A percentile compares a stretch with the other conserved stretches of the same genome.
Evolutionary conservation across 2,888 invertebrate genomes (phyloP).

Genomic region (Polymixis flavicincta): DNA sequence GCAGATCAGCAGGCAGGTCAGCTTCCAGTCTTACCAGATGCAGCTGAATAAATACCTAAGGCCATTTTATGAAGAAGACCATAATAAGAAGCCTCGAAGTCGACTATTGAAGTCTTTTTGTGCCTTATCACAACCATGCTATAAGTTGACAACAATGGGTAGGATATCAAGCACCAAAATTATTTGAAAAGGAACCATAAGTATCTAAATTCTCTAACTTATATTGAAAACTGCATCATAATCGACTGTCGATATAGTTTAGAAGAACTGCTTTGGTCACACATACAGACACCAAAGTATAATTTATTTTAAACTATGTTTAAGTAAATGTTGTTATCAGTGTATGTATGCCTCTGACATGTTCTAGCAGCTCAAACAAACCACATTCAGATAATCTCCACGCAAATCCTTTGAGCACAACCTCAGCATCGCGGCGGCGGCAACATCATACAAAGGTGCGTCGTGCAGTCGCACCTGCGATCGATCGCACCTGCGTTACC

Average conservation of each 20-base stretch:
- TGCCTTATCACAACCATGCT: background rate
- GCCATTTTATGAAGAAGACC: background rate
- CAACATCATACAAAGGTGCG: conserved; percentile 44
- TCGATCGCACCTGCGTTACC: conserved; percentile 85
- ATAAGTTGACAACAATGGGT: too few species aligned
- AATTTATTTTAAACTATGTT: background rate
- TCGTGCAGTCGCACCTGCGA: conserved; percentile 74
- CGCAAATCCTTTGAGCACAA: conserved; percentile 12
- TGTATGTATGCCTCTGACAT: background rate
- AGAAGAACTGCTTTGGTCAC: background rate
- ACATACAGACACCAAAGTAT: background rate
- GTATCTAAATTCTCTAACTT: too few species aligned
- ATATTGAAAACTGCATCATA: background rate
- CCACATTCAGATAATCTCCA: background rate
- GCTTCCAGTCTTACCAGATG: background rate
- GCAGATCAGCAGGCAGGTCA: too few species aligned
- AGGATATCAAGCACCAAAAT: background rate
- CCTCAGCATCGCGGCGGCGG: background rate
- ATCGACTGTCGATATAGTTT: too few species aligned
- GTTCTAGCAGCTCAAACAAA: background rate
- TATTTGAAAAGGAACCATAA: too few species aligned
- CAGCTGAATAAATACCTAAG: background rate
- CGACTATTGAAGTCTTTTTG: background rate
- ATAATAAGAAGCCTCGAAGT: background rate
- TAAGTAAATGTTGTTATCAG: background rate